Evolutionary conservation across 2,113 vertebrate species (phyloP).

Genomic region (Paraplagusia blochii): DNA sequence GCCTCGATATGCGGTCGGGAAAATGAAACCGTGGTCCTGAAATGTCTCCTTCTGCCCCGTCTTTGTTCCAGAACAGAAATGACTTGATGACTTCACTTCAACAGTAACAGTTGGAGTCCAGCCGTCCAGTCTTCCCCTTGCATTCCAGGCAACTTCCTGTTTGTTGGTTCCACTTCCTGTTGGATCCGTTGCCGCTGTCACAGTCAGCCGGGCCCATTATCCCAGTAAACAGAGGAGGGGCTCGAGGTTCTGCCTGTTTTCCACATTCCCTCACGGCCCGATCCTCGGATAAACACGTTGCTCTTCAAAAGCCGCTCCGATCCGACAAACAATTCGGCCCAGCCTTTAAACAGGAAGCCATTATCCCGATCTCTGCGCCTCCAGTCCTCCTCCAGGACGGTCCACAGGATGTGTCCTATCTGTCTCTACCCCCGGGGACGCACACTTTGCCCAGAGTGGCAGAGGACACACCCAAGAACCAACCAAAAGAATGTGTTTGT

Average conservation of each 20-base stretch:
- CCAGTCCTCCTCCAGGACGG: slow-evolving; percentile 24
- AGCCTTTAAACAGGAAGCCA: slow-evolving; percentile 74
- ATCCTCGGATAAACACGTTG: slow-evolving; percentile 55
- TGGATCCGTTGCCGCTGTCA: slow-evolving; percentile 28
- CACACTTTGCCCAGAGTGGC: slow-evolving; percentile 30
- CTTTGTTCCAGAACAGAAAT: too few relatives aligned
- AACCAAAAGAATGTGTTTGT: slow-evolving; percentile 53
- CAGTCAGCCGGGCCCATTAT: slow-evolving; percentile 33
- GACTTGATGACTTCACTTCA: too few relatives aligned
- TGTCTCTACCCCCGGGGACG: slow-evolving; percentile 48
- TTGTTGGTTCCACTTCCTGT: slow-evolving; percentile 65
- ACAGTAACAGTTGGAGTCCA: neutral
- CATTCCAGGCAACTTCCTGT: slow-evolving; percentile 65
- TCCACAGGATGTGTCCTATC: slow-evolving; percentile 69
- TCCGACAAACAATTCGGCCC: slow-evolving; percentile 50
- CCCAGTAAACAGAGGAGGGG: slow-evolving; percentile 42
- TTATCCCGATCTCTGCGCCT: slow-evolving; percentile 59
- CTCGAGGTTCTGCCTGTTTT: slow-evolving; percentile 60
- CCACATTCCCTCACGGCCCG: slow-evolving; percentile 25
- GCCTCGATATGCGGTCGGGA: too few relatives aligned
- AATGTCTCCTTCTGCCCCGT: too few relatives aligned
- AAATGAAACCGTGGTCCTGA: too few relatives aligned
- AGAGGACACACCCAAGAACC: slow-evolving; percentile 51
- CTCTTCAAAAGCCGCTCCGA: slow-evolving; percentile 55
- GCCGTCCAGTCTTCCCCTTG: slow-evolving; percentile 16